Base-by-base conservation (phyloP, 1,140 invertebrate species). In the Orius insidiosus region DNA sequence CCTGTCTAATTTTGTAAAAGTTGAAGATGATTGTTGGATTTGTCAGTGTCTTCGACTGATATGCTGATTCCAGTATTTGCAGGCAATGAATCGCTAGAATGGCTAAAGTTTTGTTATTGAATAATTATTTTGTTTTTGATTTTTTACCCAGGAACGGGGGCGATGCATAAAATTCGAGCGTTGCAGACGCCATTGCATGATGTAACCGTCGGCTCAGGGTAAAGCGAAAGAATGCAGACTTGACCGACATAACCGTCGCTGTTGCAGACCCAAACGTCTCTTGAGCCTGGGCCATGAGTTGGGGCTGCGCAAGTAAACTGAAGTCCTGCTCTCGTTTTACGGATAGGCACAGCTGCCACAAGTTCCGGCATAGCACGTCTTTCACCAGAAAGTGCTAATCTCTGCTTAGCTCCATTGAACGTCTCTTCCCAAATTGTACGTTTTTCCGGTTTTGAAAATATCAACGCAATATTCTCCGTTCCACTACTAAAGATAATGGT, bases 221-320 rank as follows among this genome's bases (percentile, higher is more conserved):
- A 72, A 14, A 96, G 63, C 48, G 84, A 93, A 42, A 97, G 65
- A 30, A 96, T 79, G 62, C 89, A 95, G 2, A 96, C 81, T 67
- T 97, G 92, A 1, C 93, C 92, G 2, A 95, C 89, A 63, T 94
- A 94, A 4, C 90, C 90, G 56, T 98, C 93, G 59, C 88, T 94
- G 60, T 96, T 96, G 65, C 93, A 96, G 6, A 97, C 86, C 92
- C 93, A 90, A 2, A 92, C 82, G 59, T 86, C 79, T 32, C 70
- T 18, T 59, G 63, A 7, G 56, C 68, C 41, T 86, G 64, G 0
- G 86, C 87, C 46, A 37, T 19, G 31, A 6, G 49, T 51, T 1
- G 90, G 80, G 1, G 88, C 79, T 1, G 88, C 89, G 60, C 89
- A 94, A 1, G 88, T 94, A 56, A 96, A 93, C 66, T 94, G 87